Evolutionary conservation across 2,888 invertebrate genomes (phyloP).

Genomic region (Eupsilia transversa): DNA sequence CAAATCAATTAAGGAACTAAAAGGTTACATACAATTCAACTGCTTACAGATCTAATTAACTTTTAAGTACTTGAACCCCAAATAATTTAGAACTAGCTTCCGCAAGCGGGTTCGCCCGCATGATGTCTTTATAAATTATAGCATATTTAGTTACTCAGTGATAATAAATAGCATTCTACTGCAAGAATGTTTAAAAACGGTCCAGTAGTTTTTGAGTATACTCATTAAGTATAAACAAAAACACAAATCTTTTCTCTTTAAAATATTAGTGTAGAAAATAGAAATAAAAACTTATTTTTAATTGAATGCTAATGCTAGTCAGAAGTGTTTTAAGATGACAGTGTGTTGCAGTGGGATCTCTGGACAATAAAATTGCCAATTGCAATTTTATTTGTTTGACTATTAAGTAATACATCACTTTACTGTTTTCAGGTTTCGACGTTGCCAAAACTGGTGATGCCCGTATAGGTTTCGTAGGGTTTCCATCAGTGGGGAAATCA

Average conservation of each 20-base stretch:
- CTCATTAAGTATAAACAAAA: too few relatives aligned
- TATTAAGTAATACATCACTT: not conserved
- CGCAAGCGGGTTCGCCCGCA: too few relatives aligned
- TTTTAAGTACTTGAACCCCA: not conserved
- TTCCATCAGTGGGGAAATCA: slow-evolving; percentile 99
- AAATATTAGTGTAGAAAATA: too few relatives aligned
- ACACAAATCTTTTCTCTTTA: too few relatives aligned
- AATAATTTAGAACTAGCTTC: not conserved
- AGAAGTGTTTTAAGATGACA: not conserved
- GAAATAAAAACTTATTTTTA: not conserved
- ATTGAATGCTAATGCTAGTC: not conserved
- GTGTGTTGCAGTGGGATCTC: not conserved
- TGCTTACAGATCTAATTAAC: not conserved
- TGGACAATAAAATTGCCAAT: not conserved
- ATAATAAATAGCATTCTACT: too few relatives aligned
- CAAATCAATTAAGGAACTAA: not conserved
- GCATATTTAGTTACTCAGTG: too few relatives aligned
- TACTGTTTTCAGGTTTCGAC: slow-evolving; percentile 93
- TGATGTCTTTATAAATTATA: too few relatives aligned
- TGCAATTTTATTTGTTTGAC: not conserved
- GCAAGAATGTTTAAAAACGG: too few relatives aligned
- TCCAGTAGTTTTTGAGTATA: too few relatives aligned
- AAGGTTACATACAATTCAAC: too few relatives aligned
- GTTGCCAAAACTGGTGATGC: slow-evolving; percentile 99
- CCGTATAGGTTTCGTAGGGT: slow-evolving; percentile 99